Conservation (phyloP, 2,888 invertebrate genomes). For the Gymnocheta viridis region DNA sequence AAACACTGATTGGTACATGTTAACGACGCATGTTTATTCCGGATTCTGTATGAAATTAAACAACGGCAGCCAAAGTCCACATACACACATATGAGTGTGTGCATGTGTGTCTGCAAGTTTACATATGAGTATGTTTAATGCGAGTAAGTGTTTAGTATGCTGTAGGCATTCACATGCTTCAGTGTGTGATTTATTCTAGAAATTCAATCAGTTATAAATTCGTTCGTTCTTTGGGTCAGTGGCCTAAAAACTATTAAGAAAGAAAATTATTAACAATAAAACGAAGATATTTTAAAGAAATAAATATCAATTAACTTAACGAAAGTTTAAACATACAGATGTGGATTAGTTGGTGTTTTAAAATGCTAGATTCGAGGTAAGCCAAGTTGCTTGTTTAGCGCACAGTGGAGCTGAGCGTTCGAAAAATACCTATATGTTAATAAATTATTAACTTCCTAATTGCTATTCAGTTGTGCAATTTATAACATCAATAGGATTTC, state of each 20-base stretch:
- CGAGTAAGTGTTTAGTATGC: neutral
- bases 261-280: neutral
- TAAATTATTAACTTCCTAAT: too few relatives aligned
- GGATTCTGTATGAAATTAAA: neutral
- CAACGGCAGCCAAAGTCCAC: neutral
- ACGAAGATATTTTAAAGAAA: neutral
- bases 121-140: conserved; percentile 9
- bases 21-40: conserved; percentile 28
- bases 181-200: neutral
- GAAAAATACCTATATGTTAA: too few relatives aligned
- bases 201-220: neutral
- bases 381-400: too few relatives aligned
- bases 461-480: too few relatives aligned
- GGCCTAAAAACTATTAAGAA: neutral
- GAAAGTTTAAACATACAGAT: too few relatives aligned
- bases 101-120: neutral
- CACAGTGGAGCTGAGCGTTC: too few relatives aligned
- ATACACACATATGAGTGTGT: neutral
- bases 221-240: neutral
- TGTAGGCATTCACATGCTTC: neutral
- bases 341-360: neutral
- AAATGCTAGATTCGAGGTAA: neutral
- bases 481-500: too few relatives aligned
- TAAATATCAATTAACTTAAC: neutral
- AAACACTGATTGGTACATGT: neutral